These are phyloP conservation scores for Monochamus alternatus DNA, from an alignment of 2,888 invertebrate species.

Conservation along the genomic window DNA sequence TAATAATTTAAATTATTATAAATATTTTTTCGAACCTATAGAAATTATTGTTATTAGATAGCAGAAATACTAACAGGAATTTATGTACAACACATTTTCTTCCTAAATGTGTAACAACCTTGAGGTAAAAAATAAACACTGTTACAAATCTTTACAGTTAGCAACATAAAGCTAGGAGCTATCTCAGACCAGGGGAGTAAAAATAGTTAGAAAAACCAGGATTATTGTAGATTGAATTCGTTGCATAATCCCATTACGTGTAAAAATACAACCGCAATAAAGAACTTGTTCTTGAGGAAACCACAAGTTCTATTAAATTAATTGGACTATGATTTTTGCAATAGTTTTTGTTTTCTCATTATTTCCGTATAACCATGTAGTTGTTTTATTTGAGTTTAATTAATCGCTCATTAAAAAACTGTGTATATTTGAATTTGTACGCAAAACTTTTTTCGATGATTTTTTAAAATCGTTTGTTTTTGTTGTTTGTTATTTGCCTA, in stretches of 20 bases:
- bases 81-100: background rate
- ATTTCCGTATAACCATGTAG: conserved; percentile 2
- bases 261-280: conserved; percentile 28
- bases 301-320: conserved; percentile 34
- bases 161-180: background rate
- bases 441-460: background rate
- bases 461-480: background rate
- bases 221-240: conserved; percentile 2
- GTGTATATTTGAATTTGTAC: background rate
- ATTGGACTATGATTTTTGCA: conserved; percentile 27
- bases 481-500: background rate
- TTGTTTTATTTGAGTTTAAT: conserved; percentile 5
- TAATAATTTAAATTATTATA: background rate
- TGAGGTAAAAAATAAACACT: background rate
- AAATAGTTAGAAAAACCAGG: background rate
- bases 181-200: background rate
- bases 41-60: background rate
- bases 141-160: background rate
- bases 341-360: conserved; percentile 20
- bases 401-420: background rate
- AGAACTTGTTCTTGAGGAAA: conserved; percentile 24
- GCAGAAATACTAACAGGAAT: conserved; percentile 9
- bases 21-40: background rate
- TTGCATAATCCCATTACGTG: conserved; percentile 23
- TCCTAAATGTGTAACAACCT: conserved; percentile 4